Conservation (phyloP, 2,797 vertebrate species). For the Chanos chanos region DNA sequence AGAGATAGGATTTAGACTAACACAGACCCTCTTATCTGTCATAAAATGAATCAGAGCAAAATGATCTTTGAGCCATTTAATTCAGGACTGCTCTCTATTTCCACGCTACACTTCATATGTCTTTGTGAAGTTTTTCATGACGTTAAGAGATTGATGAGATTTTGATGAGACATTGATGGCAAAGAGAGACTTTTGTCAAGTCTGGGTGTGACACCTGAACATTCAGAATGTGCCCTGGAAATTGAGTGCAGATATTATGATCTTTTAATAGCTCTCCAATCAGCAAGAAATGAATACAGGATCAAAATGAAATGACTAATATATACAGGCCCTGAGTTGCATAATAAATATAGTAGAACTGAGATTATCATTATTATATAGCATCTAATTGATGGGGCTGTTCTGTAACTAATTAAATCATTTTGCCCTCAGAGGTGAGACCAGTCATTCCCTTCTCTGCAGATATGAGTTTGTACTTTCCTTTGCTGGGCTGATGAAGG, state of each 20-base stretch:
- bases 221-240: neutral
- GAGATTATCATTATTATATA: neutral
- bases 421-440: neutral
- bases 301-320: neutral
- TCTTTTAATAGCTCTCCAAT: neutral
- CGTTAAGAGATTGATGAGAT: constrained; percentile 25
- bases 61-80: constrained; percentile 38
- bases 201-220: neutral
- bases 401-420: neutral
- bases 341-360: neutral
- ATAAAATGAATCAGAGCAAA: constrained; percentile 44
- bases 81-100: constrained; percentile 28
- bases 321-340: neutral
- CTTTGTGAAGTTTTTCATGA: constrained; percentile 10
- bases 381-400: neutral
- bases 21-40: constrained; percentile 49
- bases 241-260: neutral
- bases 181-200: neutral
- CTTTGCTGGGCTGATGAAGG: too few species aligned
- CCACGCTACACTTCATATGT: constrained; percentile 22
- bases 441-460: neutral
- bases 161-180: constrained; percentile 15
- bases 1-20: constrained; percentile 52
- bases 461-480: neutral
- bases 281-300: neutral